Base-by-base conservation (phyloP, 2,113 vertebrate genomes). In the Strigops habroptila region DNA sequence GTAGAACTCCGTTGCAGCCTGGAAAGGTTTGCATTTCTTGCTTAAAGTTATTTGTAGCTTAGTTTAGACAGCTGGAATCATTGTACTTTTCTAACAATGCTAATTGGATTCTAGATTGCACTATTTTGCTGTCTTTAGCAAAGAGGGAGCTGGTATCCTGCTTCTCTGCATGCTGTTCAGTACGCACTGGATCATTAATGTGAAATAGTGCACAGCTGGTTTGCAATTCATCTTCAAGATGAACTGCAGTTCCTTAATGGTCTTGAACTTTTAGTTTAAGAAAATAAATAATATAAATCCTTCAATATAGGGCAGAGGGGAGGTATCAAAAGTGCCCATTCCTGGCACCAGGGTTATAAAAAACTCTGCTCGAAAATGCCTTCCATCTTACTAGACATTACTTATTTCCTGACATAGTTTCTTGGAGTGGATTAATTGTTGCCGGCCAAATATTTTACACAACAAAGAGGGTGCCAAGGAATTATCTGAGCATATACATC, bases 201-300 rank as follows among this genome's bases (percentile, higher is more conserved):
- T 94, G 95, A 96, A 95, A 93, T 95, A 92, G 88, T 92, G 91
- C 83, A 69, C 88, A 51, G 82, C 30, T 85, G 81, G 83, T 82
- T 94, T 89, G 81, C 81, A 89, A 96, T 97, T 92, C 78, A 80
- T 97, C 95, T 97, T 85, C 62, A 89, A 96, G 93, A 97, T 96
- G 92, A 96, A 94, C 93, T 96, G 77, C 67, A 92, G 77, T 70
- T 91, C 77, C 83, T 95, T 96, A 97, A 96, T 93, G 88, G 96
- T 95, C 92, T 82, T 96, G 93, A 96, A 97, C 95, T 95, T 96
- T 94, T 91, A 85, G 74, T 93, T 96, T 94, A 89, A 89, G 83
- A 96, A 95, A 96, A 96, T 97, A 97, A 95, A 96, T 95, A 93
- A 85, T 87, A 94, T 82, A 95, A 97, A 94, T 95, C 86, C 46